Evolutionary conservation across 2,113 vertebrate species (phyloP).

Genomic region (Saccopteryx bilineata): DNA sequence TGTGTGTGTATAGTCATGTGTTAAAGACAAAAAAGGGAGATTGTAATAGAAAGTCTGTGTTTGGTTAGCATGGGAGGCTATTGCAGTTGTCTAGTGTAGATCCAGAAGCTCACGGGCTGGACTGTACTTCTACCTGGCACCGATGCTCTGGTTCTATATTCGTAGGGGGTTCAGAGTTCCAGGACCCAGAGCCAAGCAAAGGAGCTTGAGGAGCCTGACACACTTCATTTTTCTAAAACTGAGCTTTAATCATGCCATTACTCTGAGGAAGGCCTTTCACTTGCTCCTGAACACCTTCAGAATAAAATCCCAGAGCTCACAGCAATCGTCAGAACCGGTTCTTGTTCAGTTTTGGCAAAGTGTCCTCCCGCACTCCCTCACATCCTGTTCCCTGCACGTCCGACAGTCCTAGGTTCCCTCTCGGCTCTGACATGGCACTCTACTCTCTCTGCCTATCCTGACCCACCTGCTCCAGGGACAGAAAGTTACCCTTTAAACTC

Average conservation of each 20-base stretch:
- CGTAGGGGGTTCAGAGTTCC: background rate
- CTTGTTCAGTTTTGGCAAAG: rapidly evolving
- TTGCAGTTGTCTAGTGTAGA: background rate
- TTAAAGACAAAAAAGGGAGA: background rate
- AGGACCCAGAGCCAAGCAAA: background rate
- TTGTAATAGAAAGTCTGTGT: background rate
- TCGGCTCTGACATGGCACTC: background rate
- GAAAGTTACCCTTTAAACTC: background rate
- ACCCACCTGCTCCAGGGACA: background rate
- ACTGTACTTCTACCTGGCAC: background rate
- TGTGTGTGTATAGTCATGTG: background rate
- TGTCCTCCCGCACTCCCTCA: rapidly evolving
- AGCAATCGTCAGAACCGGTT: rapidly evolving
- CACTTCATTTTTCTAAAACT: background rate
- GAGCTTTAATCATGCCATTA: background rate
- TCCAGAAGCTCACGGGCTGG: background rate
- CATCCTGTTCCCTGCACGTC: background rate
- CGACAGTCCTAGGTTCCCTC: background rate
- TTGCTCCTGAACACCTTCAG: background rate
- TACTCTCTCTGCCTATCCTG: background rate
- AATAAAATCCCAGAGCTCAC: background rate
- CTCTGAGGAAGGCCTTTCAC: background rate
- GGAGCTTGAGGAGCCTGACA: background rate
- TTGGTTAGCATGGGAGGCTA: rapidly evolving
- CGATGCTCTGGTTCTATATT: background rate